Conservation (phyloP, 1,140 invertebrate genomes). For the Drosophila cardini region DNA sequence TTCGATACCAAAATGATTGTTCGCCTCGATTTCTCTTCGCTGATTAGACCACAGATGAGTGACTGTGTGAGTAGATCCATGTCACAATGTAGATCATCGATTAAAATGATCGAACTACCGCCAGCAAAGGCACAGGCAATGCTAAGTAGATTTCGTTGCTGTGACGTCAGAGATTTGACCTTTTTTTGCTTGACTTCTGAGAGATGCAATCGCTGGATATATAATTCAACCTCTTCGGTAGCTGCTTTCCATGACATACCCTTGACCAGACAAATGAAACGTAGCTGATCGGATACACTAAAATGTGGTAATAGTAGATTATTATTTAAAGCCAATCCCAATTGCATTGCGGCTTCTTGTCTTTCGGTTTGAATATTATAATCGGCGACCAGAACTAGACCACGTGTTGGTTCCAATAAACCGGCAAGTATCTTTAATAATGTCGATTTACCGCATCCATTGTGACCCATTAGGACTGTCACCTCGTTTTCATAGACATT, state of each 20-base stretch:
- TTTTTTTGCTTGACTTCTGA: neutral
- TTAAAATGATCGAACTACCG: slow-evolving; percentile 61
- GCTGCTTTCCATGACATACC: slow-evolving; percentile 18
- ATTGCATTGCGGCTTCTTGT: slow-evolving; percentile 44
- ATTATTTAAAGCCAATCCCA: slow-evolving; percentile 53
- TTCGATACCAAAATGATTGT: slow-evolving; percentile 69
- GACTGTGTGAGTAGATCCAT: slow-evolving; percentile 52
- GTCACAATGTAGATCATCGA: slow-evolving; percentile 67
- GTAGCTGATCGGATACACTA: slow-evolving; percentile 56
- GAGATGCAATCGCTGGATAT: slow-evolving; percentile 39
- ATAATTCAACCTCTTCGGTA: slow-evolving; percentile 33
- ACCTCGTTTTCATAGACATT: slow-evolving; percentile 87
- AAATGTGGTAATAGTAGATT: slow-evolving; percentile 42
- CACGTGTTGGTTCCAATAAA: slow-evolving; percentile 89
- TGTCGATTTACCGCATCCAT: slow-evolving; percentile 93
- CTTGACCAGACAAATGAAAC: slow-evolving; percentile 85
- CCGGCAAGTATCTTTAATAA: slow-evolving; percentile 92
- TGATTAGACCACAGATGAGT: slow-evolving; percentile 60
- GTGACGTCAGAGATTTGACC: slow-evolving; percentile 15
- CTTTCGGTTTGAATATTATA: slow-evolving; percentile 85
- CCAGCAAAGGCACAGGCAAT: slow-evolving; percentile 67
- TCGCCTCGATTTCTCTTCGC: slow-evolving; percentile 63
- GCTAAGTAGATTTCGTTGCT: slow-evolving; percentile 37
- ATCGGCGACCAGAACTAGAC: slow-evolving; percentile 89
- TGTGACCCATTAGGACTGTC: slow-evolving; percentile 91